Base-by-base conservation (phyloP, 2,888 invertebrate genomes). In the Lacanobia wlatinum region DNA sequence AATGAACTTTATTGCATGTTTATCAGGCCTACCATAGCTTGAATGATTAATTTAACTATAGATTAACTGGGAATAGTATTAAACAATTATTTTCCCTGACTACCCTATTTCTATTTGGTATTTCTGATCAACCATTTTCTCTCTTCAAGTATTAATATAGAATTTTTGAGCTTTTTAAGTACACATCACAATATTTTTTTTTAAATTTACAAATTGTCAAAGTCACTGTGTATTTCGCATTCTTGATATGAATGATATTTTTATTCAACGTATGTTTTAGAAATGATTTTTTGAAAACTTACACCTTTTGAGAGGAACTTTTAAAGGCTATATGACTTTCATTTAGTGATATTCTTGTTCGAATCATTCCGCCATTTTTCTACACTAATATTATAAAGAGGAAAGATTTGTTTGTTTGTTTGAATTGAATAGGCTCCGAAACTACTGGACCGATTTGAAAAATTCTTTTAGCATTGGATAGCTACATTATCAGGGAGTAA, bases 121-220 rank as follows among this genome's bases (percentile, higher is more conserved):
- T 50, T 40, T 56, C 21, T 34, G 48, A 74, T 43, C 16, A 23
- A 23, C 10, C n/a, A 46, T 34, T 56, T 75, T 56, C n/a, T 65
- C 40, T 56, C 48, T 12, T 28, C 9, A 38, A 46, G 28, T 68
- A 43, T 66, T 68, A 67, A 46, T 60, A 10, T 18, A 73, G 43
- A n/a, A 4, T 34, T 65, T 75, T 73, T 75, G 56, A 73, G 76
- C 56, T 58, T 56, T 63, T 56, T 65, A 56, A 66, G 14, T 73
- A 73, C 43, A 28, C 5, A 18, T 38, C 14, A 73, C 40, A 61
- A 14, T 58, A 21, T 23, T 43, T 5, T 14, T 38, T n/a, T 16
- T 34, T 40, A 0, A 43, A 48, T 48, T 43, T 64, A 64, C 28
- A 21, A 75, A 8, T n/a, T 6, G 8, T 34, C 3, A 16, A 38